Evolutionary conservation across 2,113 vertebrate genomes (phyloP), one percentile per base, ranked within the genome.

Genomic region (Anser cygnoides): DNA sequence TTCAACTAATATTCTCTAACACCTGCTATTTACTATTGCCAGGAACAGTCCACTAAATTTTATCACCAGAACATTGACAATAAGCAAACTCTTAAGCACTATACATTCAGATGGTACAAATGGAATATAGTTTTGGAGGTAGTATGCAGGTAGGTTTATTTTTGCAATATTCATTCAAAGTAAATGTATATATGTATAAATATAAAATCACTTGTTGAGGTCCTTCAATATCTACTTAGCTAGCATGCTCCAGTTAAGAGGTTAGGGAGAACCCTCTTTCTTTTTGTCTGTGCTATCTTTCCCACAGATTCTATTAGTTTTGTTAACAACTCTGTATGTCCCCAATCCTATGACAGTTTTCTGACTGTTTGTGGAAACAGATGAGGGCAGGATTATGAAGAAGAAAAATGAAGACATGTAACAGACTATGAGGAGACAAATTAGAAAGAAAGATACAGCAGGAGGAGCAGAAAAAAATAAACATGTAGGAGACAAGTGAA

Each of bases 401-500:
- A 49, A 28, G n/a, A 1, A 5, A 86, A 90, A 70, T 76, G 14
- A 88, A 92, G 78, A 93, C 15, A 3, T 63, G 6, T 7, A 37
- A n/a, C 12, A 37, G 39, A 33, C 28, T 44, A 41, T 2, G 18
- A 41, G 50, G 15, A 87, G 37, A 43, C n/a, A 84, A 74, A 67
- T 7, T 76, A 26, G 19, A 82, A 57, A 44, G n/a, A 68, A 70
- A 84, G 23, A 49, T 37, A 54, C 0, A 68, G 29, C 13, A 71
- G 26, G 22, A 80, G 33, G 4, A 80, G 31, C 11, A 65, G 74
- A 3, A 89, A 78, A 87, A 41, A 6, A 12, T 0, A 8, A 43
- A n/a, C 13, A 7, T 0, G 3, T 4, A 31, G 18, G 29, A 89
- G 22, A 57, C 8, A 23, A 81, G 31, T 0, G 0, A 90, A 57